phyloP scores from a whole-genome alignment of 1,140 invertebrate species.

The Drosophila sturtevanti region DNA sequence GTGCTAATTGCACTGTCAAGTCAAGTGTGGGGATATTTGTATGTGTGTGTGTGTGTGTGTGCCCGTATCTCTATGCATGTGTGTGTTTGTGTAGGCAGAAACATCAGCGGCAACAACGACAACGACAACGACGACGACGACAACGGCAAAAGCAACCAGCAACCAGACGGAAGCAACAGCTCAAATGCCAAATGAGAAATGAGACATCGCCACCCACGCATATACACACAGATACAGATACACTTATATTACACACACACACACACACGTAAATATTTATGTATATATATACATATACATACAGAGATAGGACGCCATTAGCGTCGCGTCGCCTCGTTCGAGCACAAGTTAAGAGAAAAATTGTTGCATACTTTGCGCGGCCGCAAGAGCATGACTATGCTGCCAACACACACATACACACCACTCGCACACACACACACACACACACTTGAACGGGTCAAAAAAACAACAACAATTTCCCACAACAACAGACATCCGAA shows the following conservation, averaged over 20 bases:
- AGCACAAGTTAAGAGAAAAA: conserved; percentile 59
- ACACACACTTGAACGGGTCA: conserved; percentile 27
- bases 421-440: conserved; percentile 32
- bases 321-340: conserved; percentile 26
- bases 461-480: conserved; percentile 51
- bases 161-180: conserved; percentile 60
- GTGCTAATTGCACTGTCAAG: conserved; percentile 80
- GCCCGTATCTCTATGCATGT: background rate
- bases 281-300: background rate
- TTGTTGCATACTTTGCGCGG: conserved; percentile 73
- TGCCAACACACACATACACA: conserved; percentile 36
- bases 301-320: conserved; percentile 30
- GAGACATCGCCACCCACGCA: conserved; percentile 6
- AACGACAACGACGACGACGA: too few species aligned
- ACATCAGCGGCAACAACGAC: conserved; percentile 9
- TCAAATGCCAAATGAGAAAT: conserved; percentile 61
- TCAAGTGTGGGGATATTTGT: conserved; percentile 48
- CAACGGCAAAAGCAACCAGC: too few species aligned
- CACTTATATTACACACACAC: too few species aligned
- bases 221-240: conserved; percentile 20
- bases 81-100: conserved; percentile 12
- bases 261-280: conserved; percentile 3
- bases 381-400: conserved; percentile 52
- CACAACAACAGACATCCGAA: conserved; percentile 30
- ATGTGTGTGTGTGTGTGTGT: conserved; percentile 14